A percentile compares a stretch with the other conserved stretches of the same genome.
Evolutionary conservation across 2,113 vertebrate species (phyloP).

Genomic region (Nibea albiflora): DNA sequence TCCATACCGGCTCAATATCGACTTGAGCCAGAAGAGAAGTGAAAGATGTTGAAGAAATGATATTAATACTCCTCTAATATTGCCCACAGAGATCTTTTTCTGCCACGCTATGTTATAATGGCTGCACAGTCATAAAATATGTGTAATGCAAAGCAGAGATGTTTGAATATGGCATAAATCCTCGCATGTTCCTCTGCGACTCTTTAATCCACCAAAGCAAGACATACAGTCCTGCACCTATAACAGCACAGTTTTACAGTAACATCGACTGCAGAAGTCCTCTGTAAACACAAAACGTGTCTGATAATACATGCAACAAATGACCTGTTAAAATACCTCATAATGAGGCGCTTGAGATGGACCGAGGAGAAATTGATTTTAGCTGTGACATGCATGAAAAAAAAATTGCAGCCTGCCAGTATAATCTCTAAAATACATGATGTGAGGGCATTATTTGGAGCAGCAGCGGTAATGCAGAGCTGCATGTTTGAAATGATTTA

Average conservation of each 20-base stretch:
- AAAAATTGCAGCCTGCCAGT: background rate
- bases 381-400: background rate
- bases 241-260: background rate
- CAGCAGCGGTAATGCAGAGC: background rate
- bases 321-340: slow-evolving; percentile 3
- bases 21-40: slow-evolving; percentile 56
- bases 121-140: slow-evolving; percentile 49
- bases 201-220: slow-evolving; percentile 34
- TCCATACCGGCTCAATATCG: slow-evolving; percentile 63
- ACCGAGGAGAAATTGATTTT: slow-evolving; percentile 19
- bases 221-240: background rate
- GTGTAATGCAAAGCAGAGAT: slow-evolving; percentile 60
- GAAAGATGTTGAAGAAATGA: slow-evolving; percentile 68
- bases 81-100: slow-evolving; percentile 50
- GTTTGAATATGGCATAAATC: slow-evolving; percentile 48
- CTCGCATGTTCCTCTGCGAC: slow-evolving; percentile 27
- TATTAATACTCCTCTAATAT: slow-evolving; percentile 61
- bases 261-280: background rate
- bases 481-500: background rate
- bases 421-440: background rate
- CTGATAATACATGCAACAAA: slow-evolving; percentile 2
- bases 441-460: background rate
- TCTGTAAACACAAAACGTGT: slow-evolving; percentile 21
- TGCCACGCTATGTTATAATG: slow-evolving; percentile 56
- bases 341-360: slow-evolving; percentile 15